phyloP scores from a whole-genome alignment of 2,797 vertebrate genomes.

The Arctocebus calabarensis region DNA sequence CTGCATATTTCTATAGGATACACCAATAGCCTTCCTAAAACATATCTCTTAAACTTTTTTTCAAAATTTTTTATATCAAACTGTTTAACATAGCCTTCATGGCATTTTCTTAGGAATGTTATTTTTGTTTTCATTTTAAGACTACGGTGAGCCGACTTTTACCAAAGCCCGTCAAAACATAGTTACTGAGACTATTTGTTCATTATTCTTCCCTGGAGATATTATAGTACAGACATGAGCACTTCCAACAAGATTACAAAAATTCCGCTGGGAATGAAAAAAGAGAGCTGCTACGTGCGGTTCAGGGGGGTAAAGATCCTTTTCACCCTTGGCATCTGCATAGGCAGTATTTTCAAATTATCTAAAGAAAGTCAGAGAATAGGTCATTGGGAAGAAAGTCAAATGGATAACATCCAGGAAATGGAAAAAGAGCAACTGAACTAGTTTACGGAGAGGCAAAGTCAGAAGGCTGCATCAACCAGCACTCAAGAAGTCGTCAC shows the following conservation, averaged over 20 bases:
- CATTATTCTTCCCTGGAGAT: conserved; percentile 2
- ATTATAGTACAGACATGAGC: background rate
- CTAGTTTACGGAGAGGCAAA: background rate
- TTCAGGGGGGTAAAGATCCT: background rate
- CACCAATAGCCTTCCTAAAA: background rate
- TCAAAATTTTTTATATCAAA: background rate
- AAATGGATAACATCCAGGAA: conserved; percentile 41
- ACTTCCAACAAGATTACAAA: conserved; percentile 30
- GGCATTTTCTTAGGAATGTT: too few species aligned
- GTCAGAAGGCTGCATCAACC: background rate
- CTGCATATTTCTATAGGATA: background rate
- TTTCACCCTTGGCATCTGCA: conserved; percentile 23
- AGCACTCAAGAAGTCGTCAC: background rate
- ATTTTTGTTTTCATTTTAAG: conserved; percentile 14
- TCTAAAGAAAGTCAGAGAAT: conserved; percentile 40
- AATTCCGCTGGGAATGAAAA: background rate
- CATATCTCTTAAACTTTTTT: background rate
- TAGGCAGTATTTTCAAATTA: conserved; percentile 59
- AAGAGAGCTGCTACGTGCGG: background rate
- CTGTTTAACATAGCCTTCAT: too few species aligned
- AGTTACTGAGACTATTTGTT: background rate
- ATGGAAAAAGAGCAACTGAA: background rate
- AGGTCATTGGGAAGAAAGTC: conserved; percentile 43
- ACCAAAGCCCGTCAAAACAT: background rate
- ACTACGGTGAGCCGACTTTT: background rate